Evolutionary conservation across 1,140 invertebrate species (phyloP).

Genomic region (Apis mellifera): Amel_HAv3.1 CM009936.2:6583001-6583500

Average conservation of each 20-base stretch:
- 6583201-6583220: no score
- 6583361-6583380: neutral
- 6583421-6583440: slow-evolving; percentile 65
- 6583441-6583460: slow-evolving; percentile 55
- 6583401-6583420: slow-evolving; percentile 59
- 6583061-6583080: no score
- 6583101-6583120: no score
- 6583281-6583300: neutral
- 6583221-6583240: no score
- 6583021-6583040: no score
- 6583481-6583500: slow-evolving; percentile 21
- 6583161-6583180: no score
- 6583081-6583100: no score
- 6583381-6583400: neutral
- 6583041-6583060: no score
- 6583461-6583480: slow-evolving; percentile 54
- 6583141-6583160: no score
- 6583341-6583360: neutral
- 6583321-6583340: no score
- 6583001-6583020: no score
- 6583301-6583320: neutral
- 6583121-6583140: no score
- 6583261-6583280: slow-evolving; percentile 59
- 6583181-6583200: neutral
- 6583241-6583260: slow-evolving; percentile 27